A percentile compares a stretch with the other conserved stretches of the same genome.
These are phyloP conservation scores for Selene dorsalis DNA, from an alignment of 2,797 vertebrate genomes.

Conservation along the genomic window DNA sequence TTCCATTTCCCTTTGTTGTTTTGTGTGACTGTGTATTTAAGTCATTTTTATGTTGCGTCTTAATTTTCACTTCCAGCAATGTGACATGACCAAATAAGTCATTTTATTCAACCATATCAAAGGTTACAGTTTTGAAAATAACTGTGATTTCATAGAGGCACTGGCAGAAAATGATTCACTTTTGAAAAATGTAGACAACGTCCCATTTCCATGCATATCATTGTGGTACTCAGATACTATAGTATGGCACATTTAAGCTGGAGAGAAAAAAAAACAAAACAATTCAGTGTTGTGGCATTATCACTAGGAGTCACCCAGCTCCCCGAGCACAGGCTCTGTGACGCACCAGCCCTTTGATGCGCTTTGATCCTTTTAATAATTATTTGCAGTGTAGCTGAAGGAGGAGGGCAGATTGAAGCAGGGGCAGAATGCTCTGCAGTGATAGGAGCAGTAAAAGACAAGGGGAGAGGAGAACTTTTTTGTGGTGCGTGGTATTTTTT, in stretches of 20 bases:
- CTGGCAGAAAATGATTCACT: conserved; percentile 23
- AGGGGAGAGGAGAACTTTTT: conserved; percentile 14
- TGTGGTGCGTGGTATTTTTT: conserved; percentile 42
- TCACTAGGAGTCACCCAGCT: conserved; percentile 68
- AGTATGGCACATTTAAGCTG: conserved; percentile 15
- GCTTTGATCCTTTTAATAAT: conserved; percentile 79
- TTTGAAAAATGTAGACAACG: background rate
- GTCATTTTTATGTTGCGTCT: conserved; percentile 1
- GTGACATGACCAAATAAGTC: background rate
- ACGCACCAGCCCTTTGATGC: conserved; percentile 60
- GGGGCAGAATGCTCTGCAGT: conserved; percentile 54
- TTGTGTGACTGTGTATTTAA: background rate
- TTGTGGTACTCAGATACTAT: conserved; percentile 18
- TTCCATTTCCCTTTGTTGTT: background rate
- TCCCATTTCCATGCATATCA: conserved; percentile 19
- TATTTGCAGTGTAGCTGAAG: conserved; percentile 65
- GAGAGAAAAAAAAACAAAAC: conserved; percentile 38
- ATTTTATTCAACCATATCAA: background rate
- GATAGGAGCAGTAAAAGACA: conserved; percentile 46
- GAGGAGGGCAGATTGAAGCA: conserved; percentile 63
- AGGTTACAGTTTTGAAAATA: background rate
- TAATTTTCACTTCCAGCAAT: background rate
- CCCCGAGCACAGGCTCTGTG: conserved; percentile 65
- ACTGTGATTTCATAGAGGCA: conserved; percentile 11
- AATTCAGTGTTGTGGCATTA: conserved; percentile 58